phyloP scores from a whole-genome alignment of 1,140 invertebrate species.

The Euwallacea similis region DNA sequence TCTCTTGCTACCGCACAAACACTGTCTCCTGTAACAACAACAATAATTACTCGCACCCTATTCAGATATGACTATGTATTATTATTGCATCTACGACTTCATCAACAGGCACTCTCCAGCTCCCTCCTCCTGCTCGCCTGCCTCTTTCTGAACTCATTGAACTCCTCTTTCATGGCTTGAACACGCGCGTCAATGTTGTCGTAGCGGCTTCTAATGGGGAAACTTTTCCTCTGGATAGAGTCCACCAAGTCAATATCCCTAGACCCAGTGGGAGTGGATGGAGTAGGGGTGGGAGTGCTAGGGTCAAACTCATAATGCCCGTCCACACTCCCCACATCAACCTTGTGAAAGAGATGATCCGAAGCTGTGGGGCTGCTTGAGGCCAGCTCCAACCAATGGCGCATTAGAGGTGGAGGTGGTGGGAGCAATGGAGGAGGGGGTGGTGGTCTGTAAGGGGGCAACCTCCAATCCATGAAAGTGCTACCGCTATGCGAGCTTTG shows the following conservation, averaged over 20 bases:
- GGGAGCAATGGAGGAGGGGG: conserved; percentile 60
- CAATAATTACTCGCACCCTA: conserved; percentile 6
- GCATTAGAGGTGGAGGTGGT: conserved; percentile 54
- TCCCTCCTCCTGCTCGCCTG: conserved; percentile 76
- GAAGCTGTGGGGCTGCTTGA: conserved; percentile 58
- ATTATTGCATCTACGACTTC: background rate
- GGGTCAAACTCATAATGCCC: conserved; percentile 95
- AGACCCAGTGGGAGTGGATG: conserved; percentile 67
- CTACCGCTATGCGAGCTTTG: conserved; percentile 71
- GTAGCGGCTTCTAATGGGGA: conserved; percentile 58
- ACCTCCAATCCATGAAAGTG: conserved; percentile 73
- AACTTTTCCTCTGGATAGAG: conserved; percentile 55
- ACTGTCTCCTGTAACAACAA: background rate
- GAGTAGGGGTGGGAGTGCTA: conserved; percentile 73
- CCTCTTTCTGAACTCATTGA: conserved; percentile 86
- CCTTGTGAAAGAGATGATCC: conserved; percentile 55
- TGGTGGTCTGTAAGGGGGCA: conserved; percentile 72
- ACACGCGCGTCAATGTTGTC: conserved; percentile 88
- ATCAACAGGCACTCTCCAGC: conserved; percentile 74
- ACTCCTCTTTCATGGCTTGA: conserved; percentile 93
- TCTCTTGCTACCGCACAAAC: background rate
- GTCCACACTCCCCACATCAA: conserved; percentile 86
- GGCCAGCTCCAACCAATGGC: conserved; percentile 64
- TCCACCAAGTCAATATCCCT: conserved; percentile 58
- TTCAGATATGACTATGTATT: too few species aligned